These are phyloP conservation scores for Agonopterix alstromeriana DNA, from an alignment of 2,888 invertebrate genomes.

Conservation along the genomic window DNA sequence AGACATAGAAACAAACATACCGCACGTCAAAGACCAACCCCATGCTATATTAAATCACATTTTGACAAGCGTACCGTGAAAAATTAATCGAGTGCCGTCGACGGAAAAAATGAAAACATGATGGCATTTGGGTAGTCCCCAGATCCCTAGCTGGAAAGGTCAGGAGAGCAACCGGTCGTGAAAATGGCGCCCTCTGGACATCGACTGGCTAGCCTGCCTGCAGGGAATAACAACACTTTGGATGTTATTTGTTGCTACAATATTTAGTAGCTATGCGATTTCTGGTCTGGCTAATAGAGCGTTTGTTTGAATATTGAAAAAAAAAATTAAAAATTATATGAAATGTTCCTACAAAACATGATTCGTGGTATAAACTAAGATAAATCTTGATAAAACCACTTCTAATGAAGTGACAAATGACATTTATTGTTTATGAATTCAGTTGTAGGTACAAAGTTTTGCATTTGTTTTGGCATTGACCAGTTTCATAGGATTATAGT, in stretches of 20 bases:
- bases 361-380: too few relatives aligned
- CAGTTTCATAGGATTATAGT: too few relatives aligned
- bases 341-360: too few relatives aligned
- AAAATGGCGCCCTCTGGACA: slow-evolving; percentile 57
- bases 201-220: slow-evolving; percentile 20
- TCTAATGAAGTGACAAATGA: too few relatives aligned
- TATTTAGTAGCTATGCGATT: too few relatives aligned
- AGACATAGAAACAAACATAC: slow-evolving; percentile 16
- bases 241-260: not conserved
- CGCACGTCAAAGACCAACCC: slow-evolving; percentile 64
- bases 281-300: too few relatives aligned
- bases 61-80: slow-evolving; percentile 76
- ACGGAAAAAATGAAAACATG: slow-evolving; percentile 63
- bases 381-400: too few relatives aligned
- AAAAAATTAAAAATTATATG: too few relatives aligned
- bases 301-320: too few relatives aligned
- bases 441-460: too few relatives aligned
- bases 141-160: slow-evolving; percentile 64
- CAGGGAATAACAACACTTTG: slow-evolving; percentile 31
- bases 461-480: too few relatives aligned
- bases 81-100: slow-evolving; percentile 74
- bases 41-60: slow-evolving; percentile 70
- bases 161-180: slow-evolving; percentile 62
- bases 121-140: slow-evolving; percentile 56
- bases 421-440: too few relatives aligned